These are phyloP conservation scores for Stenoptilia bipunctidactyla DNA, from an alignment of 2,888 invertebrate genomes.

Conservation along the genomic window DNA sequence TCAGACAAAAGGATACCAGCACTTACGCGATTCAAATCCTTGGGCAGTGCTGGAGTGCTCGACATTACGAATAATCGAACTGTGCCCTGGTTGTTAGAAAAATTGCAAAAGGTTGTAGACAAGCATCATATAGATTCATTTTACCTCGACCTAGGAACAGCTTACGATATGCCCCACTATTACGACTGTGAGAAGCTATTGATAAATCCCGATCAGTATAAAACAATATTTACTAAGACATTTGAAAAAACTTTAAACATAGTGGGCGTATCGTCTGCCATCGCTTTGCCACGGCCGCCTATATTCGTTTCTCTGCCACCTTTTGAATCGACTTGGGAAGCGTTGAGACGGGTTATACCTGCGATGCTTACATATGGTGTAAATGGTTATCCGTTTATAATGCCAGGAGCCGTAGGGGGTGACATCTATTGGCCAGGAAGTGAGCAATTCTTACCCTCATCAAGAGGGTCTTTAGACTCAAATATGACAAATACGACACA, in stretches of 20 bases:
- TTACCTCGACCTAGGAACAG: slow-evolving; percentile 85
- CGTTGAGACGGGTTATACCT: slow-evolving; percentile 85
- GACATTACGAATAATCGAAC: slow-evolving; percentile 89
- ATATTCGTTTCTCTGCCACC: slow-evolving; percentile 89
- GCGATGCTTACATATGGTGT: slow-evolving; percentile 90
- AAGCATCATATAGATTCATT: slow-evolving; percentile 88
- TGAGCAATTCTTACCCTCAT: slow-evolving; percentile 65
- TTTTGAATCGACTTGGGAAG: slow-evolving; percentile 90
- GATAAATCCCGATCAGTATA: slow-evolving; percentile 86
- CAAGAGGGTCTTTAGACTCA: slow-evolving; percentile 51
- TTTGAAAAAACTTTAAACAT: slow-evolving; percentile 75
- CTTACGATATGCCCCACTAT: slow-evolving; percentile 88
- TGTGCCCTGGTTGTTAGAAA: slow-evolving; percentile 82
- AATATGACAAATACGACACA: slow-evolving; percentile 34
- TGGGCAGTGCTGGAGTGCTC: slow-evolving; percentile 85
- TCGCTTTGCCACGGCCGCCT: slow-evolving; percentile 84
- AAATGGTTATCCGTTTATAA: slow-evolving; percentile 92
- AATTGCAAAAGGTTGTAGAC: slow-evolving; percentile 77
- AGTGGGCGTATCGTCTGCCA: slow-evolving; percentile 87
- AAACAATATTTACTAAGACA: slow-evolving; percentile 77
- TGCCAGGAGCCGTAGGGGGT: slow-evolving; percentile 95
- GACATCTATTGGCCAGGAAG: slow-evolving; percentile 78
- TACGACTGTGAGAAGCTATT: slow-evolving; percentile 82
- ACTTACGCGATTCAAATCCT: slow-evolving; percentile 83
- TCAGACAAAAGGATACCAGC: slow-evolving; percentile 86